These are phyloP conservation scores for Euclidia mi DNA, from an alignment of 2,888 invertebrate species.

Conservation along the genomic window DNA sequence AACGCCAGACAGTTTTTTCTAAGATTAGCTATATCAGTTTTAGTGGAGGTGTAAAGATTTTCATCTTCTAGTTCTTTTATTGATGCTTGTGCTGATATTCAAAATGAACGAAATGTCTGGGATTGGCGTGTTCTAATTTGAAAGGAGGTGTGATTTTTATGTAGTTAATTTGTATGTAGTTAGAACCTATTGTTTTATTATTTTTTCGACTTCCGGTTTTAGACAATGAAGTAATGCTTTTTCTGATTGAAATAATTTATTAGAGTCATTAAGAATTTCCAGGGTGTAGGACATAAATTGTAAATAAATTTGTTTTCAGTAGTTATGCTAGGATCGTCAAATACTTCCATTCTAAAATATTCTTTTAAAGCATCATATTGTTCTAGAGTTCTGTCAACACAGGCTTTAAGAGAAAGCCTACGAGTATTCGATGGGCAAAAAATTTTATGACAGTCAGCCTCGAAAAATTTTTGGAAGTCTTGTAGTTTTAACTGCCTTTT, in stretches of 20 bases:
- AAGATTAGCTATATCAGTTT: not conserved
- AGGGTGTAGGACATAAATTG: slow-evolving; percentile 12
- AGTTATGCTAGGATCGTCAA: slow-evolving; percentile 17
- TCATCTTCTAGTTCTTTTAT: slow-evolving; percentile 6
- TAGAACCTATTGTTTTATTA: slow-evolving; percentile 13
- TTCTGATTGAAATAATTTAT: slow-evolving; percentile 13
- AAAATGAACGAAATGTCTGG: slow-evolving; percentile 12
- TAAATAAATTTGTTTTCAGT: slow-evolving; percentile 16
- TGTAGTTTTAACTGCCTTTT: not conserved
- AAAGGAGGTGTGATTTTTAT: slow-evolving; percentile 7
- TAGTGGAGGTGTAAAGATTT: not conserved
- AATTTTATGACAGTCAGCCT: slow-evolving; percentile 4
- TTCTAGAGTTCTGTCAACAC: slow-evolving; percentile 11
- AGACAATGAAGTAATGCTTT: slow-evolving; percentile 8
- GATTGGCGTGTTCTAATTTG: slow-evolving; percentile 18
- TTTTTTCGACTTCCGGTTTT: slow-evolving; percentile 12
- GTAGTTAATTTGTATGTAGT: slow-evolving; percentile 3
- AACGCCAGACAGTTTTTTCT: not conserved
- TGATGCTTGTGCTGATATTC: slow-evolving; percentile 13
- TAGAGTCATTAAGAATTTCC: slow-evolving; percentile 11
- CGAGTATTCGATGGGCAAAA: not conserved
- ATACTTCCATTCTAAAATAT: slow-evolving; percentile 12
- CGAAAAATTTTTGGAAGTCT: slow-evolving; percentile 6
- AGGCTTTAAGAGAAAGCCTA: slow-evolving; percentile 4
- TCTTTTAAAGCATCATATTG: slow-evolving; percentile 9